These are phyloP conservation scores for Gobiocypris rarus DNA, from an alignment of 2,113 vertebrate genomes.

Conservation along the genomic window DNA sequence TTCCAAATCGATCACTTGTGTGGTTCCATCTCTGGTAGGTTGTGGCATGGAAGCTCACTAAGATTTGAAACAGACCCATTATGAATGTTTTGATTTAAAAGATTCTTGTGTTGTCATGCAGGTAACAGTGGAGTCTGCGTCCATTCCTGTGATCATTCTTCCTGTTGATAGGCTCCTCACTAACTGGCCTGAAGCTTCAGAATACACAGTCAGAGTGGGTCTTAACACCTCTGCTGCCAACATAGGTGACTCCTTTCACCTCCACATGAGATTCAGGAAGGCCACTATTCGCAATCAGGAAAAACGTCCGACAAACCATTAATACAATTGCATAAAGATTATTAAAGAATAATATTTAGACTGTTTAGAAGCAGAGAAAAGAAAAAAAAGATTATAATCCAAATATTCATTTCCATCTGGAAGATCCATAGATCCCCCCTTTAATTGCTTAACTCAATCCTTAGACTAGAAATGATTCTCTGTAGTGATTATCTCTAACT, in stretches of 20 bases:
- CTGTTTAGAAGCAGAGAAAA: not conserved
- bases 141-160: not conserved
- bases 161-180: conserved; percentile 37
- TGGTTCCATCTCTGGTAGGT: not conserved
- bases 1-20: not conserved
- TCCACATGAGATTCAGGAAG: not conserved
- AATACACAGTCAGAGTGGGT: conserved; percentile 36
- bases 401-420: not conserved
- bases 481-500: not conserved
- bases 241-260: conserved; percentile 16
- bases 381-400: not conserved
- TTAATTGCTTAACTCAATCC: not conserved
- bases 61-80: not conserved
- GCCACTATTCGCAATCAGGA: not conserved
- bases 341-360: not conserved
- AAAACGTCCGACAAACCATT: not conserved
- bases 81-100: not conserved
- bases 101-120: not conserved
- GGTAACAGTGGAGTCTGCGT: conserved; percentile 35
- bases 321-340: not conserved
- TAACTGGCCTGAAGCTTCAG: conserved; percentile 34
- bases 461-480: not conserved
- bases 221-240: conserved; percentile 36
- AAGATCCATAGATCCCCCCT: not conserved
- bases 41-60: not conserved